Evolutionary conservation across 2,797 vertebrate genomes (phyloP), one percentile per base, ranked within the genome.

Genomic region (Tarsius wallacei): DNA sequence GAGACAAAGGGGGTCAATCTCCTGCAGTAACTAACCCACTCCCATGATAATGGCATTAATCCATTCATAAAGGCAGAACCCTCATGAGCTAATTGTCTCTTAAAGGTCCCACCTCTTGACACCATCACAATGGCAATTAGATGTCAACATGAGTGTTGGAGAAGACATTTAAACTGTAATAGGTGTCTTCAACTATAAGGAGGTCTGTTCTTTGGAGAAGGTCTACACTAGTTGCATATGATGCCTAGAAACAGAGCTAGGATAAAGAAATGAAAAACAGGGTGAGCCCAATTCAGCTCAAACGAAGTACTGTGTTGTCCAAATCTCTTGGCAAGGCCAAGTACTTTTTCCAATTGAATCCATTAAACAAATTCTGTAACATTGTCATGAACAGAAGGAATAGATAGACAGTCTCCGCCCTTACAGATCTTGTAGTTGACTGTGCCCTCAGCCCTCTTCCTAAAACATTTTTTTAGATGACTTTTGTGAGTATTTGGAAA

Each of bases 241-340:
- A 77, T 36, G 21, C 21, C 31, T 70, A 74, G 47, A 90, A 53
- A 42, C 51, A 82, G 47, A 90, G 51, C 63, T 63, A 49, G 14
- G 19, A 51, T 59, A 53, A 82, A 94, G 31, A 7, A 87, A 85
- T 57, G 22, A 33, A 93, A 96, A 89, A 55, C 5, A 78, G 16
- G 57, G 26, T 57, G 24, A 68, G 28, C 22, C 71, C 51, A 47
- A 84, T 42, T 33, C 59, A 63, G n/a, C 53, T 88, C 55, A 55
- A 90, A 59, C 19, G 64, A 85, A 88, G 21, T 31, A 78, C 15
- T 19, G 16, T 55, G 26, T 57, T 90, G 33, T 47, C 33, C 22
- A 91, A 64, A 74, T 33, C n/a, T 95, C 82, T 77, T 33, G 22
- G n/a, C n/a, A 19, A 15, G 6, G 14, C 15, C 24, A 42, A 42